A percentile compares a stretch with the other conserved stretches of the same genome.
These are phyloP conservation scores for Nyctereutes procyonoides DNA, from an alignment of 2,113 vertebrate species.

Conservation along the genomic window DNA sequence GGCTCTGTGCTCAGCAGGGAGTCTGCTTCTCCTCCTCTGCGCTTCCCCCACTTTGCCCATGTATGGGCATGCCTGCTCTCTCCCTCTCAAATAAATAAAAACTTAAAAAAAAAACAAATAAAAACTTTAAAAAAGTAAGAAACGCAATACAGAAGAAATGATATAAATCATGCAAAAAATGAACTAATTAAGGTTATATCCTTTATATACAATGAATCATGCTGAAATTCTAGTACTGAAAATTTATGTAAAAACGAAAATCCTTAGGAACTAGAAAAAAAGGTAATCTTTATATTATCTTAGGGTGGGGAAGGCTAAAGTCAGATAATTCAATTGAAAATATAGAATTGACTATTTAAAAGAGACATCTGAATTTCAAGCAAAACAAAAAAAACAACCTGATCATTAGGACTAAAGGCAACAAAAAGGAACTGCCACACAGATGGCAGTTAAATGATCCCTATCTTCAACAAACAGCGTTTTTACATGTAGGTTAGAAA, in stretches of 20 bases:
- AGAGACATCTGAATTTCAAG: slow-evolving; percentile 1
- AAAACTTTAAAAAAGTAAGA: background rate
- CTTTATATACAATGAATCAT: background rate
- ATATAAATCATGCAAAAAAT: slow-evolving; percentile 44
- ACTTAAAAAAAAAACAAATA: background rate
- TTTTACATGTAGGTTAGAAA: background rate
- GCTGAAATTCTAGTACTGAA: background rate
- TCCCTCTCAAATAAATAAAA: background rate
- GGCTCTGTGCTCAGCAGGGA: background rate
- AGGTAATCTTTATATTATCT: slow-evolving; percentile 14
- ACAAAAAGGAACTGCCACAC: background rate
- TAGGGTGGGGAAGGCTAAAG: background rate
- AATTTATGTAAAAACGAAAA: slow-evolving; percentile 55
- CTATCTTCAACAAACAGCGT: background rate
- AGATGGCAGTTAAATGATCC: slow-evolving; percentile 22
- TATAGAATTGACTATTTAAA: background rate
- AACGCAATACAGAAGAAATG: background rate
- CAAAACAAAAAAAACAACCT: background rate
- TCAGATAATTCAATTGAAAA: background rate
- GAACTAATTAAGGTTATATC: background rate
- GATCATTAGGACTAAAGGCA: slow-evolving; percentile 42
- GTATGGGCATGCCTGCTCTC: background rate
- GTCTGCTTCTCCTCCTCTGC: background rate
- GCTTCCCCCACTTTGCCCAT: background rate
- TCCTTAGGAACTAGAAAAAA: background rate